These are phyloP conservation scores for Eupithecia subumbrata DNA, from an alignment of 2,888 invertebrate genomes.

Conservation along the genomic window DNA sequence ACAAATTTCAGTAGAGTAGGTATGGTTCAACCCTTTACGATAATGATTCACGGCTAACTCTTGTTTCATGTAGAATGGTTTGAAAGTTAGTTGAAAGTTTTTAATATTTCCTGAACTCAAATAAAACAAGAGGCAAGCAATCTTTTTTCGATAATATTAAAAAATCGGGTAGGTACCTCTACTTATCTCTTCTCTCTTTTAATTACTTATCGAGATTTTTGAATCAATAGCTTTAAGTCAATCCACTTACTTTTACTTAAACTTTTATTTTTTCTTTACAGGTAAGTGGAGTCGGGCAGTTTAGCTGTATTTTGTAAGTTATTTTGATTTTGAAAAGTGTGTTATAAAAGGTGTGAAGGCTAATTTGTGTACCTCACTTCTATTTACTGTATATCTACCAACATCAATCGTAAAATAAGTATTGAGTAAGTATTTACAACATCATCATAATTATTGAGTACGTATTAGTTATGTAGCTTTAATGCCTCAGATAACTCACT, in stretches of 20 bases:
- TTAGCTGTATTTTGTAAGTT: neutral
- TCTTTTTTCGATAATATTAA: neutral
- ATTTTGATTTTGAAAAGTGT: neutral
- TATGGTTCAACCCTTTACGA: conserved; percentile 3
- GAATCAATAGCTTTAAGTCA: too few species aligned
- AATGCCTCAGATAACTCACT: neutral
- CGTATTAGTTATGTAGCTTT: neutral
- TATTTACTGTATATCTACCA: too few species aligned
- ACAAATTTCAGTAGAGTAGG: neutral
- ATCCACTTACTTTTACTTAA: too few species aligned
- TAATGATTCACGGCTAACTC: neutral
- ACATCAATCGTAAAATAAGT: too few species aligned
- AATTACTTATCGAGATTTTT: too few species aligned
- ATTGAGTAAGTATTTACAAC: too few species aligned
- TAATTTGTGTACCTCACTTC: too few species aligned
- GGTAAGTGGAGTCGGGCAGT: neutral
- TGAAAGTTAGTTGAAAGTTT: conserved; percentile 1
- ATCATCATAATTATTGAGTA: too few species aligned
- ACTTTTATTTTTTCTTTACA: neutral
- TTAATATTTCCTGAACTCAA: conserved; percentile 2
- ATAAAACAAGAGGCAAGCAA: neutral
- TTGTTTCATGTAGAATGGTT: neutral
- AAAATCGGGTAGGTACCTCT: neutral
- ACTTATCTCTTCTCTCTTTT: neutral
- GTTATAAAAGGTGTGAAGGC: too few species aligned